Base-by-base conservation (phyloP, 2,113 vertebrate species). In the Myotis yumanensis region DNA sequence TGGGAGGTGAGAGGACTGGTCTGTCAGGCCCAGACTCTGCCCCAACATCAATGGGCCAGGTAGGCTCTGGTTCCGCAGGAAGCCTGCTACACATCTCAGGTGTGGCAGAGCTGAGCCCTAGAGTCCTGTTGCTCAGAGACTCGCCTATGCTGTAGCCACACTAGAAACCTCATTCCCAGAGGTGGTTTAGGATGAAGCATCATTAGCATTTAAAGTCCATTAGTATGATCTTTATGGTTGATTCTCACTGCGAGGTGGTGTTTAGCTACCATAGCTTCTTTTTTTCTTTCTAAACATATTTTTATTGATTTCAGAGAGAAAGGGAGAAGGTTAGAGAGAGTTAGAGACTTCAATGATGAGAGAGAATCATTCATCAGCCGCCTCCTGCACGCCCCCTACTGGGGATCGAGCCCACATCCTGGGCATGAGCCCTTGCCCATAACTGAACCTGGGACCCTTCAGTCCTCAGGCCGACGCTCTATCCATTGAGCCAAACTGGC, bases 31-130 rank as follows among this genome's bases (percentile, higher is more conserved):
- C 20, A 68, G 51, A 57, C 52, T 64, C 16, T 71, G 11, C 68
- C 30, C 7, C 0, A 2, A 40, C 15, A 20, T 12, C 23, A 14
- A 0, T 5, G 43, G 46, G 2, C 4, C 5, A 3, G 3, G 46
- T 3, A 1, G 9, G 22, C 28, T 64, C 57, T 7, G 11, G 11
- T 1, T 80, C 22, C 7, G 11, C 11, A 14, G 0, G 15, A 35
- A 10, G 11, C 18, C 17, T 25, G 7, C 12, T 11, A 23, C 23
- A 52, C 20, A 43, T 23, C 5, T 37, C 48, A 25, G 23, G 1
- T 7, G 16, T 62, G 28, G 35, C 9, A 17, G 11, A 16, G 22
- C 14, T 25, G 37, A 25, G 11, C 54, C 15, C 20, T 72, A 17
- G 43, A 17, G 11, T 10, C 0, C 40, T 23, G 83, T 22, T 8